These are phyloP conservation scores for Gnathonemus longibarbis DNA, from an alignment of 2,113 vertebrate genomes.

Conservation along the genomic window DNA sequence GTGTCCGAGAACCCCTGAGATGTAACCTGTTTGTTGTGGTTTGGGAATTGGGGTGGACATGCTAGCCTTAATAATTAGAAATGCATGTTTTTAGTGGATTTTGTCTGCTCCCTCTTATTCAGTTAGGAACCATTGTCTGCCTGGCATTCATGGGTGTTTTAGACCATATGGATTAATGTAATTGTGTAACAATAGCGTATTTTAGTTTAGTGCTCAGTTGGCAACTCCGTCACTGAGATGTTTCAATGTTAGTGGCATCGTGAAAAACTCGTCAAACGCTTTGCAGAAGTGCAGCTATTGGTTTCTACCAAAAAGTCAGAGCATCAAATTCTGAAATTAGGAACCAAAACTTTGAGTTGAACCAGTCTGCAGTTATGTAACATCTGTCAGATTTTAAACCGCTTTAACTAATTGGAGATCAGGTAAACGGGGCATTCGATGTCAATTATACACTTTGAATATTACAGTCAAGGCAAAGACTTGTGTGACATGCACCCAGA, in stretches of 20 bases:
- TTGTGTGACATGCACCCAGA: background rate
- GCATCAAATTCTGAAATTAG: background rate
- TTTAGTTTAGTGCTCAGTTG: no score
- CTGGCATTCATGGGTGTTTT: background rate
- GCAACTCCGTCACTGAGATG: no score
- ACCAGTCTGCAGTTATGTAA: background rate
- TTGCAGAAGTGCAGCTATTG: background rate
- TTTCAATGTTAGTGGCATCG: background rate
- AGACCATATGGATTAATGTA: background rate
- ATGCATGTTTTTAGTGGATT: background rate
- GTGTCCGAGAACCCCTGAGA: background rate
- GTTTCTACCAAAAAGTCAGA: background rate
- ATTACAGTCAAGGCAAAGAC: background rate
- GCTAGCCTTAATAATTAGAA: background rate
- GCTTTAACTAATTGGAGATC: background rate
- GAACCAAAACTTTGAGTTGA: background rate
- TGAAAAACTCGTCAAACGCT: no score
- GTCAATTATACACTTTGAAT: background rate
- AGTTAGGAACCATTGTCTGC: background rate
- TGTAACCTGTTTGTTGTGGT: background rate
- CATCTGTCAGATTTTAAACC: background rate
- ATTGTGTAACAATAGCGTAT: background rate
- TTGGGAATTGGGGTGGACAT: background rate
- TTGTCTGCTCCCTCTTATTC: background rate
- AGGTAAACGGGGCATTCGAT: background rate